A percentile compares a stretch with the other conserved stretches of the same genome.
Conservation (phyloP, 2,888 invertebrate species). For the Branchipolynoe longqiensis region DNA sequence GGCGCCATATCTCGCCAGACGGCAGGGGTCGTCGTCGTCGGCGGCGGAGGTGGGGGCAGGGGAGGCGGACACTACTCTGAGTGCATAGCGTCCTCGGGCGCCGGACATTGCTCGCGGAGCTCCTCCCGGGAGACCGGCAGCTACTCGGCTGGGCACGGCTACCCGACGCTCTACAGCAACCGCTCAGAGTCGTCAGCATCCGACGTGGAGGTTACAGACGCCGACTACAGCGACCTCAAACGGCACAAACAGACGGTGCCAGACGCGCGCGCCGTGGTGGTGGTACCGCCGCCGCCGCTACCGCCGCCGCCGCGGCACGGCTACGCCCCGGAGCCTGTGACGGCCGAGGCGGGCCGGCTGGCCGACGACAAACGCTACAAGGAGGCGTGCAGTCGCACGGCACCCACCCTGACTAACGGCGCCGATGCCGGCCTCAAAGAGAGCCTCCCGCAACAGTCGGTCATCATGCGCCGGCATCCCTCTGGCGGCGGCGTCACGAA, state of each 20-base stretch:
- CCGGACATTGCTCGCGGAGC: constrained; percentile 60
- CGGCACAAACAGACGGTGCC: constrained; percentile 19
- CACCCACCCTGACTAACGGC: background rate
- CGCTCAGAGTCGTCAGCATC: constrained; percentile 81
- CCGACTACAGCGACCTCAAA: constrained; percentile 60
- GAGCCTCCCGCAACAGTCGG: constrained; percentile 72
- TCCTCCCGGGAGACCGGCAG: constrained; percentile 71
- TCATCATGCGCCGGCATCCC: constrained; percentile 76
- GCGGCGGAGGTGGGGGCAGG: background rate
- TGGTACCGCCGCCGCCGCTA: background rate
- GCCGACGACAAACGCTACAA: constrained; percentile 57
- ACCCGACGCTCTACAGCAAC: constrained; percentile 78
- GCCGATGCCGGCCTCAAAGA: constrained; percentile 3
- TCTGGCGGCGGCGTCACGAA: constrained; percentile 27
- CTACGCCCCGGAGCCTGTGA: constrained; percentile 30
- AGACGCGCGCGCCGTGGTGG: constrained; percentile 23
- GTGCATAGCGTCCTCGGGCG: constrained; percentile 15
- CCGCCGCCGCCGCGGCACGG: constrained; percentile 19
- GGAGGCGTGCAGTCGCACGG: constrained; percentile 22
- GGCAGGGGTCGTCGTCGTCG: background rate
- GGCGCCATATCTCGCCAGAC: background rate
- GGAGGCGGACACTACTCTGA: constrained; percentile 14
- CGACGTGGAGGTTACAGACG: constrained; percentile 78
- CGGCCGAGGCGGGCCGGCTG: background rate
- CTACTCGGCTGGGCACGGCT: constrained; percentile 62